phyloP scores from a whole-genome alignment of 2,888 invertebrate genomes.

The Glaucopsyche alexis region DNA sequence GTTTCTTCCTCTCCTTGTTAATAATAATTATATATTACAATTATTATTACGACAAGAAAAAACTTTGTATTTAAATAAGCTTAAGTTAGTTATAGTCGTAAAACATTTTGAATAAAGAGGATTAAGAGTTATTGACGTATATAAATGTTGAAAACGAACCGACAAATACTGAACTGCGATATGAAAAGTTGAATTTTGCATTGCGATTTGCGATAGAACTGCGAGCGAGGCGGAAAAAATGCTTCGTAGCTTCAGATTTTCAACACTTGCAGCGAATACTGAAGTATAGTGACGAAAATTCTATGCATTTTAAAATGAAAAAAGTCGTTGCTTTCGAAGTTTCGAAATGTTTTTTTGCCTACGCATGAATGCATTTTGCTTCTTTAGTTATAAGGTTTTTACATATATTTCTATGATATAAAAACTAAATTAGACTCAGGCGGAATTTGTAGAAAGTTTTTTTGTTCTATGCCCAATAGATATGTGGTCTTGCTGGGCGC shows the following conservation, averaged over 20 bases:
- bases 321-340: conserved; percentile 5
- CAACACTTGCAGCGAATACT: conserved; percentile 37
- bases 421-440: too few species aligned
- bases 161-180: conserved; percentile 34
- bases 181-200: conserved; percentile 43
- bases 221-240: conserved; percentile 39
- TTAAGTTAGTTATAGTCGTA: neutral
- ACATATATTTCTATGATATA: too few species aligned
- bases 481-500: too few species aligned
- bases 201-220: conserved; percentile 39
- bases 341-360: neutral
- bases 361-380: neutral
- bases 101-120: neutral
- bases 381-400: neutral
- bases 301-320: conserved; percentile 20
- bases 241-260: conserved; percentile 38
- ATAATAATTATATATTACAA: too few species aligned
- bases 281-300: conserved; percentile 23
- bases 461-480: too few species aligned
- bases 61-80: too few species aligned
- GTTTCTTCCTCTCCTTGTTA: too few species aligned
- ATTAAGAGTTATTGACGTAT: neutral
- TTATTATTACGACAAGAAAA: too few species aligned
- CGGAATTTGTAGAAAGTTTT: too few species aligned
- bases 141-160: conserved; percentile 24